Evolutionary conservation across 1,140 invertebrate genomes (phyloP), one percentile per base, ranked within the genome.

Genomic region (Ptiloglossa arizonensis): DNA sequence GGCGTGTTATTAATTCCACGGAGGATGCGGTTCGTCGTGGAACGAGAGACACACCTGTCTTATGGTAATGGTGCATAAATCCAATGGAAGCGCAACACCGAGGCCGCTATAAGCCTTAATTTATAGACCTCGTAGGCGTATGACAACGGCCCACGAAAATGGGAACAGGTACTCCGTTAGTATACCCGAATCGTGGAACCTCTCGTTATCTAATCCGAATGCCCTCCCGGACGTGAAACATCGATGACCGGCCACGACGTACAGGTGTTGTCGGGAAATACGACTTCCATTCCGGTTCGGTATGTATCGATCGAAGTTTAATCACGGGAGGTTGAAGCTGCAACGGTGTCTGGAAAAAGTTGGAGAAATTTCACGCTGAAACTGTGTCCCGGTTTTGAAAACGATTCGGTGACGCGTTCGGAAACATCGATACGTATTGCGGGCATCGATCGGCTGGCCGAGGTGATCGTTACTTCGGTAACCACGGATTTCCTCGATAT

Each of bases 1-100:
- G 52, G 80, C 57, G 38, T 85, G 19, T 86, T 85, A 85, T 82
- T 86, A 82, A 86, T 73, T 48, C 48, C 19, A 5, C 44, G 32
- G 63, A 24, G 17, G 46, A 63, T 50, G 56, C 41, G n/a, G 13
- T n/a, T n/a, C n/a, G n/a, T 15, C 19, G 15, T 19, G 8, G n/a
- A 32, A 72, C 19, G 54, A n/a, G 13, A 27, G 41, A 64, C 48
- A 29, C 82, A 85, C 79, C 82, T 86, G 83, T 73, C 75, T 44
- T 62, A 67, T 60, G 54, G 59, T 73, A 77, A 72, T 44, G 63
- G 13, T 35, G 46, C 56, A 79, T 85, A 86, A 82, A 85, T 85
- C 59, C 22, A 82, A 62, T 11, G 48, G 8, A 54, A 41, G 50
- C 32, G 27, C 22, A 27, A 11, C 22, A 67, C 27, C 57, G 67